A percentile compares a stretch with the other conserved stretches of the same genome.
Evolutionary conservation across 2,797 vertebrate species (phyloP).

Genomic region (Pelochelys cantorii): DNA sequence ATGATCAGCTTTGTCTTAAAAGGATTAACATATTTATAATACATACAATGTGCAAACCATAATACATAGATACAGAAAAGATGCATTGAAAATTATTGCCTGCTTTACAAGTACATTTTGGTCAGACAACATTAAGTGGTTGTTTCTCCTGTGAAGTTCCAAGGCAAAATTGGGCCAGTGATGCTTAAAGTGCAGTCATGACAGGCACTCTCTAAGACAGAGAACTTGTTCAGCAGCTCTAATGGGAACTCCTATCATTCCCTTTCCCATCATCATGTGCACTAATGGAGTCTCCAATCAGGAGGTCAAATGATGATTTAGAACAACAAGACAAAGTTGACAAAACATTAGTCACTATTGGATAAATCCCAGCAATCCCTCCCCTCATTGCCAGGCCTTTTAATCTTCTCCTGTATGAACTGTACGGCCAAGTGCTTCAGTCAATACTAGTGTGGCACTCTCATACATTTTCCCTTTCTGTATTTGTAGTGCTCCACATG

Average conservation of each 20-base stretch:
- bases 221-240: background rate
- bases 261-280: background rate
- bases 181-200: slow-evolving; percentile 1
- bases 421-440: background rate
- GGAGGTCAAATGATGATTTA: background rate
- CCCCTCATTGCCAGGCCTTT: background rate
- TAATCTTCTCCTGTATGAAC: background rate
- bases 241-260: accelerated
- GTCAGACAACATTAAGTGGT: background rate
- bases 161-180: background rate
- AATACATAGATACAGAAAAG: background rate
- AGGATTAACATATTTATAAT: background rate
- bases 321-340: background rate
- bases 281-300: background rate
- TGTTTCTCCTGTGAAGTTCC: background rate
- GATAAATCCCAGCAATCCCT: accelerated
- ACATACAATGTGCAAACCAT: background rate
- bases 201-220: background rate
- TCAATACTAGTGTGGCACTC: background rate
- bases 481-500: too few species aligned
- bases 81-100: background rate
- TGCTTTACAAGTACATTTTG: background rate
- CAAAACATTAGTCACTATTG: background rate
- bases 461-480: too few species aligned
- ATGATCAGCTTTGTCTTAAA: background rate